These are phyloP conservation scores for Littorina saxatilis DNA, from an alignment of 1,140 invertebrate genomes.

Conservation along the genomic window DNA sequence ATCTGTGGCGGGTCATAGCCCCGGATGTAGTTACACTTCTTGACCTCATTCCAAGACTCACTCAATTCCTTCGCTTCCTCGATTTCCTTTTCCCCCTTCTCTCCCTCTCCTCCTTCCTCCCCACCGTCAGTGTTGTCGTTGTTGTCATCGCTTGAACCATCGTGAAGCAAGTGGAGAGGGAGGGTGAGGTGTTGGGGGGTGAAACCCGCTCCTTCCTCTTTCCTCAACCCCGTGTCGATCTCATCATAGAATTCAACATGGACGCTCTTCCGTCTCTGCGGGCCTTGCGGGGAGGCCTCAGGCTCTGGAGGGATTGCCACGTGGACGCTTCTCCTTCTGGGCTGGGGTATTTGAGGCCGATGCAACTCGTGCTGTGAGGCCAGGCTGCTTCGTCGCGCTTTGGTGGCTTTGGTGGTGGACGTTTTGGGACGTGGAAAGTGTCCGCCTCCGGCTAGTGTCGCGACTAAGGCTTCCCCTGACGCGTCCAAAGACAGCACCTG, in stretches of 20 bases:
- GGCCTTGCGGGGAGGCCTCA: no score
- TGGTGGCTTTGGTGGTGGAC: neutral
- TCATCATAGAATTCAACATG: neutral
- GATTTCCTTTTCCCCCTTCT: neutral
- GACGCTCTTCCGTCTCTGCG: neutral
- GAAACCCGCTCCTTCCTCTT: constrained; percentile 17
- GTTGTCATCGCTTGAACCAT: neutral
- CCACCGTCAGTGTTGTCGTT: neutral
- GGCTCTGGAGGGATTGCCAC: neutral
- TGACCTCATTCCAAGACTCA: constrained; percentile 22
- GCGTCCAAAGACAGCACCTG: constrained; percentile 17
- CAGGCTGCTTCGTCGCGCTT: neutral
- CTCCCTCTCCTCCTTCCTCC: neutral
- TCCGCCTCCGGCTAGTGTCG: neutral
- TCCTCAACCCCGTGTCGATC: neutral
- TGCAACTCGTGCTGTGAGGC: neutral
- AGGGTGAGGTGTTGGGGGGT: neutral
- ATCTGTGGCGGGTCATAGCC: constrained; percentile 44
- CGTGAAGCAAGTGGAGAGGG: neutral
- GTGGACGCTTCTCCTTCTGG: neutral
- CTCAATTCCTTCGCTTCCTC: neutral
- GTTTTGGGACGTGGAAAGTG: neutral
- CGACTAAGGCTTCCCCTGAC: no score
- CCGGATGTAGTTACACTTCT: constrained; percentile 40
- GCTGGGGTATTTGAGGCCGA: neutral